Percentiles rank a stretch among this genome's conserved stretches.
These are phyloP conservation scores for Anguilla pacifica DNA, from an alignment of 2,797 vertebrate genomes.

Conservation along the genomic window DNA sequence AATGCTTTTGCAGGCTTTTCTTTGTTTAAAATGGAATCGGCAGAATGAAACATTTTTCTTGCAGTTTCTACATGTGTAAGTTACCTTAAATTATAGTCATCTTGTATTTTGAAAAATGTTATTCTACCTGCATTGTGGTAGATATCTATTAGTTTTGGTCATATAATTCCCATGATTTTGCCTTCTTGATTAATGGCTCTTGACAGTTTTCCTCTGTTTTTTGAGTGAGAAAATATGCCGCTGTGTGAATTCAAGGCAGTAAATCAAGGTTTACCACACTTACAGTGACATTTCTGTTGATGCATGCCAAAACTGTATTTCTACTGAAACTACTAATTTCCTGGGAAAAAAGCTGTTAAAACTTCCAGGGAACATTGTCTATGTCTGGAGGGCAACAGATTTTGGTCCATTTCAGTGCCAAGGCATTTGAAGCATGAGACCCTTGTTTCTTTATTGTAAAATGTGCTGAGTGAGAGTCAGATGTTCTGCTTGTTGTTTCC, in stretches of 20 bases:
- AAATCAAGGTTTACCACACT: neutral
- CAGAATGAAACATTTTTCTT: neutral
- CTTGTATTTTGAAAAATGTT: neutral
- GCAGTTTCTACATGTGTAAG: neutral
- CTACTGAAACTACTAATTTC: neutral
- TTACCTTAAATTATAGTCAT: neutral
- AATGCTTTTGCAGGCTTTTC: neutral
- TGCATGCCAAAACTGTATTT: neutral
- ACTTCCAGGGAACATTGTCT: neutral
- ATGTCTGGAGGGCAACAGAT: neutral
- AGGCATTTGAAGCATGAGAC: neutral
- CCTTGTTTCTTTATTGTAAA: neutral
- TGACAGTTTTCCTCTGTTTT: slow-evolving; percentile 9
- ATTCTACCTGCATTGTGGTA: neutral
- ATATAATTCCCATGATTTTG: neutral
- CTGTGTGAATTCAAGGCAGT: neutral
- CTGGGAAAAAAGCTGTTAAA: neutral
- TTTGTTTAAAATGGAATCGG: neutral
- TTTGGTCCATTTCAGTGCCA: neutral
- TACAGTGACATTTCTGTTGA: neutral
- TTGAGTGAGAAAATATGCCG: neutral
- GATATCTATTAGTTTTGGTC: neutral
- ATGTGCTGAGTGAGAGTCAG: neutral
- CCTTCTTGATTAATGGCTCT: neutral
- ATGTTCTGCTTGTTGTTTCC: neutral